Evolutionary conservation across 2,888 invertebrate genomes (phyloP).

Genomic region (Apamea monoglypha): DNA sequence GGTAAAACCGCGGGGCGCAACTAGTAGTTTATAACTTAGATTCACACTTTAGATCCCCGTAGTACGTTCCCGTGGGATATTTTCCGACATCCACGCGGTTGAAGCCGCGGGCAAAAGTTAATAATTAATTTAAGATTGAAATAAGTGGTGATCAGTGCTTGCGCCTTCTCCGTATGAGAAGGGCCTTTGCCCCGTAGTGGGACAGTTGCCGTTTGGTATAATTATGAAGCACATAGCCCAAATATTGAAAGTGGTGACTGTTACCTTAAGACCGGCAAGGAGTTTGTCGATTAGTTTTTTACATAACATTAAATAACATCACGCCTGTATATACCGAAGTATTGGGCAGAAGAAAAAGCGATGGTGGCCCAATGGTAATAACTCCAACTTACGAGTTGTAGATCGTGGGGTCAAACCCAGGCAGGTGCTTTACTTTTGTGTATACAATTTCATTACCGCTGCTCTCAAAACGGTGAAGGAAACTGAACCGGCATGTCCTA

Average conservation of each 20-base stretch:
- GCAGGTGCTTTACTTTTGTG: too few species aligned
- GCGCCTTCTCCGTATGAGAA: not conserved
- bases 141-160: not conserved
- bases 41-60: too few species aligned
- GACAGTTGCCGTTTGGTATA: not conserved
- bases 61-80: too few species aligned
- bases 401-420: too few species aligned
- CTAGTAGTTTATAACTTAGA: too few species aligned
- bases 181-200: not conserved
- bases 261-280: not conserved
- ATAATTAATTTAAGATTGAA: too few species aligned
- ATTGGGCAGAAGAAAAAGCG: not conserved
- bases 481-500: not conserved
- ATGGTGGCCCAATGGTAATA: too few species aligned
- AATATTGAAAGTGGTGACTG: not conserved
- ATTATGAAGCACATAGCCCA: not conserved
- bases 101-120: too few species aligned
- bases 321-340: too few species aligned
- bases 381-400: too few species aligned
- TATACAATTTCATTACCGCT: not conserved
- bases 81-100: too few species aligned
- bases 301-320: not conserved
- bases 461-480: not conserved
- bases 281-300: not conserved
- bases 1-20: too few species aligned